Base-by-base conservation (phyloP, 2,113 vertebrate genomes). In the Thinocorus orbignyianus region DNA sequence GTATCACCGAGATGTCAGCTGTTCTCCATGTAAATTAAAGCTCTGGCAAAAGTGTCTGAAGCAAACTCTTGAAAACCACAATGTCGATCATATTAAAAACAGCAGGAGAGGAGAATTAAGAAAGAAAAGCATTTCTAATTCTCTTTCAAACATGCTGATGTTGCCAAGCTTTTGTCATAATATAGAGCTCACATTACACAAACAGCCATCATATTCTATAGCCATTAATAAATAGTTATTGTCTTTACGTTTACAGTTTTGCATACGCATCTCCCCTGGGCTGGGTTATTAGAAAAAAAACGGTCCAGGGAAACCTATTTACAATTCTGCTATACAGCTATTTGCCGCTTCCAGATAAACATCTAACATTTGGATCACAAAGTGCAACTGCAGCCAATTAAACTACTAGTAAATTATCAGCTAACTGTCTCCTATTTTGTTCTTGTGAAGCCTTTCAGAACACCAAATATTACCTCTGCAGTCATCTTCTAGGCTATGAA, bases 61-160 rank as follows among this genome's bases (percentile, higher is more conserved):
- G 95, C 97, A 95, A 97, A 95, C 94, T 96, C 98, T 96, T 80
- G 72, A 79, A 97, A 98, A 98, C 97, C 98, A 84, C 98, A 98
- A 97, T 92, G 97, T 98, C 96, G 84, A 97, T 98, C 90, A 97
- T 97, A 98, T 98, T 98, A 98, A 97, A 98, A 98, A 93, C 98
- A 98, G 97, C 97, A 97, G 98, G 97, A 98, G 97, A 97, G 90
- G 93, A 96, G 97, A 98, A 98, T 98, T 98, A 98, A 97, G 97
- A 97, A 98, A 98, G 97, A 98, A 98, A 98, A 98, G 97, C 98
- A 98, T 98, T 98, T 97, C 98, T 98, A 98, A 98, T 98, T 98
- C 97, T 98, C 97, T 97, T 98, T 97, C 92, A 98, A 98, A 97
- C 86, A 95, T 37, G 88, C 94, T 95, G 88, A 81, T 90, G 86